phyloP scores from a whole-genome alignment of 2,888 invertebrate genomes.

The Agriopis leucophaearia region DNA sequence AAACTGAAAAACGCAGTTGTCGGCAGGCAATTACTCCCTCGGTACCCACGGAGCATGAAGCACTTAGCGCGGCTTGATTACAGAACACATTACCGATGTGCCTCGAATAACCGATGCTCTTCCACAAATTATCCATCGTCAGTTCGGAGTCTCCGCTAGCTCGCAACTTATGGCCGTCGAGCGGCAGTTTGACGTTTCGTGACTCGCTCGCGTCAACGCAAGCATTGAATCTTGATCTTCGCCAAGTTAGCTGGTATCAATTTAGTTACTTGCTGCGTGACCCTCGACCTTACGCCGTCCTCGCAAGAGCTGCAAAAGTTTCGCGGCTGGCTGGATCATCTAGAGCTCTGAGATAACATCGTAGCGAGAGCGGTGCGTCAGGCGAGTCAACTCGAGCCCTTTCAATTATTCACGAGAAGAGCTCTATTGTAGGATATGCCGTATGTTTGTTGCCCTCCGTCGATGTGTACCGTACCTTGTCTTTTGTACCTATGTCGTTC shows the following conservation, averaged over 20 bases:
- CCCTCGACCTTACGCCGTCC: slow-evolving; percentile 47
- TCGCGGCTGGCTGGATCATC: slow-evolving; percentile 38
- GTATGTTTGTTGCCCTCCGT: slow-evolving; percentile 56
- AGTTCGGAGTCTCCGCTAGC: slow-evolving; percentile 33
- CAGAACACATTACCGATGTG: slow-evolving; percentile 34
- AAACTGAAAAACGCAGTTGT: neutral
- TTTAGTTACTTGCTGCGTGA: slow-evolving; percentile 36
- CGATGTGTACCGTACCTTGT: slow-evolving; percentile 53
- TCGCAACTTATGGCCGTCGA: slow-evolving; percentile 42
- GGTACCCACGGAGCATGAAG: slow-evolving; percentile 3
- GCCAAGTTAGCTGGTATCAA: slow-evolving; percentile 46
- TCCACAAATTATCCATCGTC: slow-evolving; percentile 19
- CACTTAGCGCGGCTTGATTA: slow-evolving; percentile 31
- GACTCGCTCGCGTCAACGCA: slow-evolving; percentile 71
- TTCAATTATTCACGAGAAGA: slow-evolving; percentile 76
- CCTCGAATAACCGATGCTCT: slow-evolving; percentile 35
- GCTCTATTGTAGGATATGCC: slow-evolving; percentile 62
- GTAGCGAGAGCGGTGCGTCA: slow-evolving; percentile 61
- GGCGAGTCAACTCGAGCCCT: slow-evolving; percentile 58
- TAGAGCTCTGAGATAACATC: slow-evolving; percentile 61
- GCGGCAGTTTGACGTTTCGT: slow-evolving; percentile 65
- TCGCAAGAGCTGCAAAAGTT: slow-evolving; percentile 27
- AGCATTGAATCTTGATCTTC: slow-evolving; percentile 72
- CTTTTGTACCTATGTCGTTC: slow-evolving; percentile 53
- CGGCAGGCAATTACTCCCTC: neutral